Evolutionary conservation across 1,140 invertebrate species (phyloP).

Genomic region (Elymnias hypermnestra): DNA sequence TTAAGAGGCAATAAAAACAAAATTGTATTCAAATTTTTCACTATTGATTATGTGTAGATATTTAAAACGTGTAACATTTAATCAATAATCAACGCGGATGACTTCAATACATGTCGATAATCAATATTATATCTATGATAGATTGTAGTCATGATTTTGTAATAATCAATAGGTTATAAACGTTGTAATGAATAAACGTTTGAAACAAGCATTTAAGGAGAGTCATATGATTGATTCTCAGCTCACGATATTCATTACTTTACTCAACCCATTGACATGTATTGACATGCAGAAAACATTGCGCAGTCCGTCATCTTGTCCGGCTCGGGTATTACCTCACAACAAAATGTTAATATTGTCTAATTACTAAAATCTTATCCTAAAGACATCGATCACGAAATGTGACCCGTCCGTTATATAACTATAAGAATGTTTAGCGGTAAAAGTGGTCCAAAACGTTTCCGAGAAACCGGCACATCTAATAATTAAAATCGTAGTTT

Average conservation of each 20-base stretch:
- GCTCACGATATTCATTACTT: slow-evolving; percentile 20
- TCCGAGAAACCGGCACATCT: slow-evolving; percentile 3
- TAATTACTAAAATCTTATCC: slow-evolving; percentile 61
- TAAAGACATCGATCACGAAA: slow-evolving; percentile 63
- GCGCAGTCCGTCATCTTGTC: slow-evolving; percentile 27
- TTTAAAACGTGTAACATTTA: not conserved
- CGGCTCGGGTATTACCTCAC: not conserved
- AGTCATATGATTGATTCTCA: slow-evolving; percentile 13
- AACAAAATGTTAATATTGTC: slow-evolving; percentile 56
- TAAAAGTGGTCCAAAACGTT: slow-evolving; percentile 44
- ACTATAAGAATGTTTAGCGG: slow-evolving; percentile 22
- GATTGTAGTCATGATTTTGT: not conserved
- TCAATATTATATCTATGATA: not conserved
- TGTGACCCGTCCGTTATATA: slow-evolving; percentile 49
- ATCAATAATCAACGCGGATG: not conserved
- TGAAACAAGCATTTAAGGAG: slow-evolving; percentile 6
- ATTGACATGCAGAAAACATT: slow-evolving; percentile 32
- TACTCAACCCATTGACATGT: slow-evolving; percentile 33
- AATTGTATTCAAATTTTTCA: too few species aligned
- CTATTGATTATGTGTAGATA: too few species aligned
- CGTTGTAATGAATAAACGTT: slow-evolving; percentile 1
- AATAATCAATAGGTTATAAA: slow-evolving; percentile 5
- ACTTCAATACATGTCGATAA: not conserved
- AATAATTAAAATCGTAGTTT: not conserved
- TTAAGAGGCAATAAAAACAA: too few species aligned